Evolutionary conservation across 2,888 invertebrate genomes (phyloP).

Genomic region (Tortricodes alternella): DNA sequence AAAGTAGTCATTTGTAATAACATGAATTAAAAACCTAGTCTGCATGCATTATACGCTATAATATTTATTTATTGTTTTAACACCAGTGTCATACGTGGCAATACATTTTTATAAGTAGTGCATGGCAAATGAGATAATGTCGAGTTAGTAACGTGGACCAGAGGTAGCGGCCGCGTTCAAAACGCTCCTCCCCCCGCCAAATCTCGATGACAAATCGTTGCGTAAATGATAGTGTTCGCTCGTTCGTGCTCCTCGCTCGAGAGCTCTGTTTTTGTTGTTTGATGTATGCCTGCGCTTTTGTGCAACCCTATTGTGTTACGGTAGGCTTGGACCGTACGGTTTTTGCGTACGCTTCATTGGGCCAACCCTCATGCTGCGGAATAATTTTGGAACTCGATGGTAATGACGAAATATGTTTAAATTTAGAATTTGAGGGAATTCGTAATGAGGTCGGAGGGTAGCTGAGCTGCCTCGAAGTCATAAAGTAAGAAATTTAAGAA

Average conservation of each 20-base stretch:
- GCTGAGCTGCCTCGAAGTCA: no score
- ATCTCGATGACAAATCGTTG: slow-evolving; percentile 80
- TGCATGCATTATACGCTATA: no score
- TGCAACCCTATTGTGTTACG: slow-evolving; percentile 56
- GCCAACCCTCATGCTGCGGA: slow-evolving; percentile 32
- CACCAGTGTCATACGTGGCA: no score
- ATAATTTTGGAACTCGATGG: slow-evolving; percentile 20
- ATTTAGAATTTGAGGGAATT: background rate
- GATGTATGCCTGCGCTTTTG: slow-evolving; percentile 73
- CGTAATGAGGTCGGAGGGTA: no score
- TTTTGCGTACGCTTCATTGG: slow-evolving; percentile 54
- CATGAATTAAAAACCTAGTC: no score
- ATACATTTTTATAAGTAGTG: no score
- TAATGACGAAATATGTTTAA: background rate
- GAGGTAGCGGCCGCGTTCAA: slow-evolving; percentile 49
- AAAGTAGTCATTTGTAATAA: no score
- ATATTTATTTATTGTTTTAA: no score
- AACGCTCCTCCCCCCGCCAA: slow-evolving; percentile 53
- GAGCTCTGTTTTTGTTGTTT: slow-evolving; percentile 77
- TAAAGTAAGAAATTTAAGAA: no score
- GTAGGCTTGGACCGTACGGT: slow-evolving; percentile 47
- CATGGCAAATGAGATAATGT: no score
- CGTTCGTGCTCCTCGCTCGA: slow-evolving; percentile 51
- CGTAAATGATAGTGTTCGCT: slow-evolving; percentile 79
- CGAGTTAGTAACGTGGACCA: slow-evolving; percentile 23